A percentile compares a stretch with the other conserved stretches of the same genome.
phyloP scores from a whole-genome alignment of 2,113 vertebrate species.

The Neopipo cinnamomea region DNA sequence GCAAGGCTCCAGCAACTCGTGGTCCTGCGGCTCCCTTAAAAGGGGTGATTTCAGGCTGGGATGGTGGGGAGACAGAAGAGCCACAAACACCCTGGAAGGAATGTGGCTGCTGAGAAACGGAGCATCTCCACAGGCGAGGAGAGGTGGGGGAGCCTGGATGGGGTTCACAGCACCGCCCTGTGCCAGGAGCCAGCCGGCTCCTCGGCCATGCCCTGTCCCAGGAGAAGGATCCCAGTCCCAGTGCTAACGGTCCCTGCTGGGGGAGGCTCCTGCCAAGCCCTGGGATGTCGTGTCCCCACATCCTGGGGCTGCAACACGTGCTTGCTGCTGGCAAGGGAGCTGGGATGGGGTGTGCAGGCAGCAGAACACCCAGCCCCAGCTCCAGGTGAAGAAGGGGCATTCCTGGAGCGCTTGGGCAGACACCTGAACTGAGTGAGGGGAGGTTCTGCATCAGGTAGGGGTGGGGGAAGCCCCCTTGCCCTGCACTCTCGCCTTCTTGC shows the following conservation, averaged over 20 bases:
- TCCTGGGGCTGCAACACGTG: neutral
- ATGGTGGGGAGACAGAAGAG: neutral
- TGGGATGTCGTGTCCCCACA: accelerated
- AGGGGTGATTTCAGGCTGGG: constrained; percentile 14
- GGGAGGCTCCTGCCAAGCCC: neutral
- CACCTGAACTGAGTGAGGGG: neutral
- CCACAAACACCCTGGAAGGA: neutral
- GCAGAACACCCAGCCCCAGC: neutral
- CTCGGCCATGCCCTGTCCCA: neutral
- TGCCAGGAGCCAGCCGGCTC: neutral
- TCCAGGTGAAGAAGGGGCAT: neutral
- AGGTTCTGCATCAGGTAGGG: accelerated
- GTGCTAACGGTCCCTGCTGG: neutral
- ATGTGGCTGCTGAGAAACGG: neutral
- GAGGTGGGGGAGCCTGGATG: neutral
- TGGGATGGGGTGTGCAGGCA: neutral
- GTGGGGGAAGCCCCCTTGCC: accelerated
- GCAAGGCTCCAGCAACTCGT: neutral
- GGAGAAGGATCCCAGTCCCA: neutral
- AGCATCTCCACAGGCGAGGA: neutral
- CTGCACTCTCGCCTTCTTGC: accelerated
- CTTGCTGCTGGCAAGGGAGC: neutral
- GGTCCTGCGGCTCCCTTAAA: constrained; percentile 31
- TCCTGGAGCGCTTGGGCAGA: neutral
- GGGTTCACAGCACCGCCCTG: neutral